Conservation (phyloP, 2,113 vertebrate species). For the Pantherophis guttatus region DNA sequence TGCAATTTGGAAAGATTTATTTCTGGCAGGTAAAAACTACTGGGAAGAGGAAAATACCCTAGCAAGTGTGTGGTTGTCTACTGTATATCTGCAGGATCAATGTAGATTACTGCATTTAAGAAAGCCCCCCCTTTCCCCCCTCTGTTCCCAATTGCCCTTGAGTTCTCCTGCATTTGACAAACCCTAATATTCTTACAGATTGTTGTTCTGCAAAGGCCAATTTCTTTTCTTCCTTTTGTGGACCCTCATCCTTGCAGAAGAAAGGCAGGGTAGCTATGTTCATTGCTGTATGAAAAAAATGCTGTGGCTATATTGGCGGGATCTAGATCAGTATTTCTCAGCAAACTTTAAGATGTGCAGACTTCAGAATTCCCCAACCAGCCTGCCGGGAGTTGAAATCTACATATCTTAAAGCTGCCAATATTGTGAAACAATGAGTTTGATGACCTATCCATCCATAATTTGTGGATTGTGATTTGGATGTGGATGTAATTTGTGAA, state of each 20-base stretch:
- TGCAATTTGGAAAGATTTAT: neutral
- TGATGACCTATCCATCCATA: neutral
- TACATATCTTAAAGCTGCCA: neutral
- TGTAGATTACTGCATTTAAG: neutral
- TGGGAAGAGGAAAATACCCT: slow-evolving; percentile 14
- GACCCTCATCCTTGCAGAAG: neutral
- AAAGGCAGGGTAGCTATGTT: neutral
- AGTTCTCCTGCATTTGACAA: neutral
- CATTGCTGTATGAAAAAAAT: neutral
- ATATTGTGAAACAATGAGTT: neutral
- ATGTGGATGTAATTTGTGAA: no score
- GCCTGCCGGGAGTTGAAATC: neutral
- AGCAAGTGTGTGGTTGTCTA: neutral
- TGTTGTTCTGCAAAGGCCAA: neutral
- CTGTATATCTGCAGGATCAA: neutral
- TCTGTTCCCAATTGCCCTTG: neutral
- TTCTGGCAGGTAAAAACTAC: neutral
- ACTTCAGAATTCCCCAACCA: neutral
- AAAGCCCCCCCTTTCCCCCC: neutral
- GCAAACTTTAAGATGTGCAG: neutral
- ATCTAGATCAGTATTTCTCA: neutral
- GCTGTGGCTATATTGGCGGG: neutral
- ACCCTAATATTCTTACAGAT: neutral
- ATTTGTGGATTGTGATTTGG: neutral
- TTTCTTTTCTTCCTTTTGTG: neutral